Evolutionary conservation across 2,797 vertebrate species (phyloP), one percentile per base, ranked within the genome.

Genomic region (Pyrrhura leucotis): DNA sequence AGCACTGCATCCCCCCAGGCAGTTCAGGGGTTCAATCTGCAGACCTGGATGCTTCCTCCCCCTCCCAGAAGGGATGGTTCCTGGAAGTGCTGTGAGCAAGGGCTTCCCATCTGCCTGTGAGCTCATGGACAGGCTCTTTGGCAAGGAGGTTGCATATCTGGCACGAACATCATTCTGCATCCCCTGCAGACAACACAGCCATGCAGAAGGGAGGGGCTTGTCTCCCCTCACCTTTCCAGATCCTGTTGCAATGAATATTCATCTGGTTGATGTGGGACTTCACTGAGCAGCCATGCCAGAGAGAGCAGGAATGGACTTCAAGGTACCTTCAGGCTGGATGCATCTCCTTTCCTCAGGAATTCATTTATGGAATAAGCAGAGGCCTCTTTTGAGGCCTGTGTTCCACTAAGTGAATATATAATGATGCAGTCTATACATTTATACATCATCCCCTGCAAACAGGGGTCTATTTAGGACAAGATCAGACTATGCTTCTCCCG

Each of bases 361-460:
- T 89, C 91, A 93, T 96, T 97, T 92, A 81, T 69, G 86, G 86
- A 96, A 88, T 93, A 92, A 96, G 93, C 92, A 95, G 76, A 68
- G 62, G 31, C 88, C 63, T 88, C 75, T 93, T 95, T 77, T 15
- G 4, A 96, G 93, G 96, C 89, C 77, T 93, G 81, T 68, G 71
- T 93, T 93, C 47, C 39, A 23, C 90, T 92, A 96, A 97, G 90
- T 96, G 97, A 97, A 97, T 97, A 83, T 85, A 96, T 95, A 97
- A 97, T 65, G 88, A 93, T 85, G 73, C 66, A 77, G 94, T 96
- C 69, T 25, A 94, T 98, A 95, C 88, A 85, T 69, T 85, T 96
- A 97, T 89, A 96, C 94, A 97, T 95, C 92, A 95, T 97, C 95
- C 87, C 95, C 96, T 96, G 93, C 91, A 97, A 98, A 97, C 93